phyloP scores from a whole-genome alignment of 2,113 vertebrate species.

The Alectura lathami region DNA sequence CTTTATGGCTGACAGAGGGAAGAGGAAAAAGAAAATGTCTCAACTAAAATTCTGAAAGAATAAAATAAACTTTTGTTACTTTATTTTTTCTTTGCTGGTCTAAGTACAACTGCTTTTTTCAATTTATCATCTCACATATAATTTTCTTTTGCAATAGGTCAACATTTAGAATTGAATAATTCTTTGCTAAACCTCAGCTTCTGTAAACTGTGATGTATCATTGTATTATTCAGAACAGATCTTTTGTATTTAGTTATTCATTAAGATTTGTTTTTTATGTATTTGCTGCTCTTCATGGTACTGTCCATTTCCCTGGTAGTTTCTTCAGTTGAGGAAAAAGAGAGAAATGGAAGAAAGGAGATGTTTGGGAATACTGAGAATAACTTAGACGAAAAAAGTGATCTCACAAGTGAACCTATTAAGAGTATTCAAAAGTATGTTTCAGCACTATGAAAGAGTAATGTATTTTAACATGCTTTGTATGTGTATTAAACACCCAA shows the following conservation, averaged over 20 bases:
- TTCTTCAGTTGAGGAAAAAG: not conserved
- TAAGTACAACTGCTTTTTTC: not conserved
- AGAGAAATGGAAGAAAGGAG: not conserved
- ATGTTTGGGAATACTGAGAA: not conserved
- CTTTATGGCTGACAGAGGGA: not conserved
- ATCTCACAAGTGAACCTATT: not conserved
- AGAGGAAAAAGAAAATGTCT: not conserved
- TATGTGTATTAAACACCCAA: not conserved
- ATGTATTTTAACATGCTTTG: not conserved
- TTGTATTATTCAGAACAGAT: not conserved
- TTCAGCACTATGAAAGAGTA: not conserved
- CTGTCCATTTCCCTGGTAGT: not conserved
- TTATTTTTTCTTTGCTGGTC: not conserved
- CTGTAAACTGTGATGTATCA: too few species aligned
- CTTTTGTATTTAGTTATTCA: not conserved
- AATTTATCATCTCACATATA: not conserved
- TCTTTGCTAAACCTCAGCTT: not conserved
- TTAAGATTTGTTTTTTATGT: not conserved
- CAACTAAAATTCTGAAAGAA: not conserved
- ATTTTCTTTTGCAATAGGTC: not conserved
- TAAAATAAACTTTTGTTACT: rapidly evolving
- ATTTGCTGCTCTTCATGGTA: not conserved
- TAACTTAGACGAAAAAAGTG: not conserved
- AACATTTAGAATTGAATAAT: not conserved
- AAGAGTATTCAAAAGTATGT: not conserved